Conservation (phyloP, 2,113 vertebrate genomes). For the Chlamydotis undulata region DNA sequence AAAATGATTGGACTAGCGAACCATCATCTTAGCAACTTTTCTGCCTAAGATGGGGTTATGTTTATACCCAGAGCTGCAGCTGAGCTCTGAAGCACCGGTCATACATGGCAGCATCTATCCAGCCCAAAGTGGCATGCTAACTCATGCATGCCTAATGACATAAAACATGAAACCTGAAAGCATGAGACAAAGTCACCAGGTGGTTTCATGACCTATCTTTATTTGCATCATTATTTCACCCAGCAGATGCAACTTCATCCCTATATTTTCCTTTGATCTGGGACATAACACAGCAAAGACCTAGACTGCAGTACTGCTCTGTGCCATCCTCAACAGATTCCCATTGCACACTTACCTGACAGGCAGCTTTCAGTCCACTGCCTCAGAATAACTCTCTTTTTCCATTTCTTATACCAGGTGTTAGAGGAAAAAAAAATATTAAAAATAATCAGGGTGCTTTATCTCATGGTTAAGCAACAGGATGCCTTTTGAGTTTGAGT, state of each 20-base stretch:
- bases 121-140: not conserved
- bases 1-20: not conserved
- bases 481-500: not conserved
- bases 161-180: conserved; percentile 1
- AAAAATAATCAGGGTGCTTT: not conserved
- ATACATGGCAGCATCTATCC: rapidly evolving
- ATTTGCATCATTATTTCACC: not conserved
- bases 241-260: not conserved
- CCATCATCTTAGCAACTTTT: not conserved
- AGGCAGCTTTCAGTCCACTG: not conserved
- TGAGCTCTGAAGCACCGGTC: not conserved
- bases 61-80: not conserved
- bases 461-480: not conserved
- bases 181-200: not conserved
- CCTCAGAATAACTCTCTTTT: not conserved
- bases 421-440: not conserved
- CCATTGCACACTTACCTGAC: not conserved
- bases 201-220: not conserved
- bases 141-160: not conserved
- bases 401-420: not conserved
- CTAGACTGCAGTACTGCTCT: not conserved
- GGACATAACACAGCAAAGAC: not conserved
- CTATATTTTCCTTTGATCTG: not conserved
- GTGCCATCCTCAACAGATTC: not conserved
- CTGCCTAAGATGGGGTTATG: not conserved